Evolutionary conservation across 2,113 vertebrate genomes (phyloP).

Genomic region (Nymphicus hollandicus): DNA sequence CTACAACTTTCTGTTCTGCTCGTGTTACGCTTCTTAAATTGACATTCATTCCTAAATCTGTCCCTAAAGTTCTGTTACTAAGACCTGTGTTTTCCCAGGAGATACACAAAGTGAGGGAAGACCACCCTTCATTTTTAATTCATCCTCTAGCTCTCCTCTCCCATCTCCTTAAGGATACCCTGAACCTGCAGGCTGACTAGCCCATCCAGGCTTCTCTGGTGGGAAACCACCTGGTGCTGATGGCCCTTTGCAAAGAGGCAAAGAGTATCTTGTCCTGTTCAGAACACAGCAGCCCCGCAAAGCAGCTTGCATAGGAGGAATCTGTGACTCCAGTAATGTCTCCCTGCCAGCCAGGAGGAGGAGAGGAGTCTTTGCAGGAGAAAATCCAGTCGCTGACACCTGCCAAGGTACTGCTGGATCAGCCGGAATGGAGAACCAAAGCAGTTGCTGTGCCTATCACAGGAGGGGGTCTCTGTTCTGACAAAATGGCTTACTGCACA

Average conservation of each 20-base stretch:
- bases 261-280: background rate
- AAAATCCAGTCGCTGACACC: fast-evolving
- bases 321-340: background rate
- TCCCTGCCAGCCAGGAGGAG: background rate
- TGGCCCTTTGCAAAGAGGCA: background rate
- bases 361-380: background rate
- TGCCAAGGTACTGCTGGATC: fast-evolving
- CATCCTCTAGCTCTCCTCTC: background rate
- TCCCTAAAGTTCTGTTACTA: background rate
- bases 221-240: background rate
- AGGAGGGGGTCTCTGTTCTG: background rate
- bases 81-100: background rate
- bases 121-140: background rate
- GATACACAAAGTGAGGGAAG: background rate
- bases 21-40: background rate
- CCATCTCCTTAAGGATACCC: background rate
- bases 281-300: background rate
- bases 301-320: background rate
- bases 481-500: background rate
- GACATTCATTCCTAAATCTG: background rate
- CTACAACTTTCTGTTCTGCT: background rate
- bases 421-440: fast-evolving
- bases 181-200: background rate
- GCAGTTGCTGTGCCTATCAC: background rate
- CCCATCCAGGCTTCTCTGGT: background rate